Base-by-base conservation (phyloP, 1,140 invertebrate species). In the Potamilus streckersoni region DNA sequence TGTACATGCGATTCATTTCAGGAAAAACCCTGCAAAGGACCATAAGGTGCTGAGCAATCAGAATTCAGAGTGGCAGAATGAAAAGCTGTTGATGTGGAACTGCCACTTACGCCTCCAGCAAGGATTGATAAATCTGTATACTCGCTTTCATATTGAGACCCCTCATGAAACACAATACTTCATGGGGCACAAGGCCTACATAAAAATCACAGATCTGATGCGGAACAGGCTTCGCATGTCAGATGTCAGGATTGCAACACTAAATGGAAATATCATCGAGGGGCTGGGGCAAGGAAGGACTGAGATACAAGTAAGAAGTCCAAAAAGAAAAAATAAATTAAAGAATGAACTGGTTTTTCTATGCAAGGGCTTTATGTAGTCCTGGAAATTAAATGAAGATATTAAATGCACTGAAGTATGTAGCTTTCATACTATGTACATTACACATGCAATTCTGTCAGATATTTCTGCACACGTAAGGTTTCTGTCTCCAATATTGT, bases 191-290 rank as follows among this genome's bases (percentile, higher is more conserved):
- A 93, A 95, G 59, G 96, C 96, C 0, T 95, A 94, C 90, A 89
- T 98, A 27, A 92, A 95, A 62, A 94, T 98, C 4, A 98, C 97
- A 0, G 96, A 98, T 86, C 90, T 98, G n/a, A 94, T 98, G 19
- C 90, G 94, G 58, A 93, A 95, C 0, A 91, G 95, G 73, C 90
- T 98, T 64, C 91, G 96, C 0, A 94, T 98, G 14, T 94, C 96
- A 1, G 96, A 99, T 91, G 94, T 95, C 0, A 92, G 95, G 71
- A 95, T 98, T 68, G 96, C 96, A 0, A 93, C 93, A 8, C 90
- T 98, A 2, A 93, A 95, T 38, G 80, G 95, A 2, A 92, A 93
- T 27, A 93, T 96, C 15, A 92, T 98, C 27, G 95, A 96, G 87
- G 97, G 97, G 13, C 92, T 94, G n/a, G 93, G 94, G 11, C 94